Conservation (phyloP, 2,113 vertebrate species). For the Numida meleagris region DNA sequence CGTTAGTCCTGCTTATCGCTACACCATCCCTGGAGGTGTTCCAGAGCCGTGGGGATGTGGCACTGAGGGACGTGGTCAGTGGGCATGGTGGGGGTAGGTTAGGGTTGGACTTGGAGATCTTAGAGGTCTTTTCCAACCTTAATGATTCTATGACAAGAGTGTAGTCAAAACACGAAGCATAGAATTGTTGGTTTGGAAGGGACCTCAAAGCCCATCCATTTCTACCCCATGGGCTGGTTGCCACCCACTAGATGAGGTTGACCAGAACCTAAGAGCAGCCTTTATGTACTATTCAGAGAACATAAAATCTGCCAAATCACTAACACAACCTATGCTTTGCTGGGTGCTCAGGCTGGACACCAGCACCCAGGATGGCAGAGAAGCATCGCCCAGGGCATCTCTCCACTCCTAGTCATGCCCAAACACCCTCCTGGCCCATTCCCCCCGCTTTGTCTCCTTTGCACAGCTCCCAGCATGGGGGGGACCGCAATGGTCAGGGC, state of each 20-base stretch:
- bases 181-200: too few relatives aligned
- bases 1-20: too few relatives aligned
- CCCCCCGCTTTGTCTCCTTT: fast-evolving
- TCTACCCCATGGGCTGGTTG: too few relatives aligned
- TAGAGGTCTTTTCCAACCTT: too few relatives aligned
- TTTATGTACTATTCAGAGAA: not conserved
- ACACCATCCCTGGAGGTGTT: too few relatives aligned
- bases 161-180: fast-evolving
- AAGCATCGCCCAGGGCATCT: fast-evolving
- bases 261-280: not conserved
- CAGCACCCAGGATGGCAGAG: fast-evolving
- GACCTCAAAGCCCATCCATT: too few relatives aligned
- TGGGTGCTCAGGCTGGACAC: not conserved
- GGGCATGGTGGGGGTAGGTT: too few relatives aligned
- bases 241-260: too few relatives aligned
- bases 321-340: not conserved
- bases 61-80: too few relatives aligned
- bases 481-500: fast-evolving
- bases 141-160: not conserved
- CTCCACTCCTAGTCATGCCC: not conserved
- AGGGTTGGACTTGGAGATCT: too few relatives aligned
- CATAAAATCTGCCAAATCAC: too few relatives aligned
- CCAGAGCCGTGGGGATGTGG: too few relatives aligned
- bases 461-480: fast-evolving
- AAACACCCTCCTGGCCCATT: not conserved